phyloP scores from a whole-genome alignment of 2,113 vertebrate species.

The Ammodytes marinus region DNA sequence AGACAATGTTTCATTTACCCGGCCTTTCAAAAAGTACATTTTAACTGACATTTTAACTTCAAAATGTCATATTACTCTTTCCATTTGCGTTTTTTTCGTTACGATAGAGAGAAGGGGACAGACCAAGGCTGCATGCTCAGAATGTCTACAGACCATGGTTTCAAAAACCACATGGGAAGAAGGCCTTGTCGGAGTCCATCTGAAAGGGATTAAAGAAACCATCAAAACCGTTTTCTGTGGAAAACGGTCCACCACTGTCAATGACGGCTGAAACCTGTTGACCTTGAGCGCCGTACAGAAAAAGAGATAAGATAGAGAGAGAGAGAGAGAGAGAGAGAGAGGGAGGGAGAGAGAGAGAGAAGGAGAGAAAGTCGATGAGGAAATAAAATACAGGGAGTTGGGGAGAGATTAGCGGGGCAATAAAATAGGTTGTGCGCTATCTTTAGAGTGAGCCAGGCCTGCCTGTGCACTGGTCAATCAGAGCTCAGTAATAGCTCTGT shows the following conservation, averaged over 20 bases:
- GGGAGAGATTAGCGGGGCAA: constrained; percentile 68
- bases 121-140: background rate
- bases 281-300: constrained; percentile 61
- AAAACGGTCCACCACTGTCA: constrained; percentile 44
- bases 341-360: constrained; percentile 13
- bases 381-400: constrained; percentile 63
- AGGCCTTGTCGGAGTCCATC: background rate
- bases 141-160: background rate
- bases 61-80: background rate
- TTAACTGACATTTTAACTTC: too few species aligned
- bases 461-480: constrained; percentile 71
- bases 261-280: constrained; percentile 58
- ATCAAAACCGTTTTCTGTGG: constrained; percentile 40
- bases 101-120: background rate
- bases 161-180: background rate
- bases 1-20: too few species aligned
- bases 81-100: background rate
- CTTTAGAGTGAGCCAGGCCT: constrained; percentile 56
- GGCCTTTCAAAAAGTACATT: too few species aligned
- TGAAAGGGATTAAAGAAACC: constrained; percentile 35
- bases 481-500: constrained; percentile 65
- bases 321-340: constrained; percentile 8
- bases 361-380: constrained; percentile 33
- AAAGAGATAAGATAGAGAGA: constrained; percentile 39
- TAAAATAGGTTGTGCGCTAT: constrained; percentile 72